phyloP scores from a whole-genome alignment of 2,888 invertebrate species.

The Alitta virens region DNA sequence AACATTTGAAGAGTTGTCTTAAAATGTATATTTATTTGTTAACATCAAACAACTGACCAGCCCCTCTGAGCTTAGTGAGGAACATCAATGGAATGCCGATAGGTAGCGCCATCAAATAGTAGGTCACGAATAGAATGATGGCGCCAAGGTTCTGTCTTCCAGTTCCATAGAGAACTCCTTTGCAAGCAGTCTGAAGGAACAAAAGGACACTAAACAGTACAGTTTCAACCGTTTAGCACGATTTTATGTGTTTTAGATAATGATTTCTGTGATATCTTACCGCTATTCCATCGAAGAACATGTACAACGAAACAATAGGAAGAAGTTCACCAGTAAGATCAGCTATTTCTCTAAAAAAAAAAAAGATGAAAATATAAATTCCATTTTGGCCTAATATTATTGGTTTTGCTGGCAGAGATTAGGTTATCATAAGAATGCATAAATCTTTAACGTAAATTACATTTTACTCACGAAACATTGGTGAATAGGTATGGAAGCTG shows the following conservation, averaged over 20 bases:
- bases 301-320: constrained; percentile 25
- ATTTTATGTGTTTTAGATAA: too few species aligned
- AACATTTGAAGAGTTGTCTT: too few species aligned
- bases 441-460: background rate
- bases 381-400: background rate
- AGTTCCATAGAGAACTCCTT: constrained; percentile 25
- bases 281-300: constrained; percentile 28
- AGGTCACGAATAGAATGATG: constrained; percentile 23
- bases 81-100: constrained; percentile 29
- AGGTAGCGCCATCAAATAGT: constrained; percentile 28
- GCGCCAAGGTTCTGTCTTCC: constrained; percentile 27
- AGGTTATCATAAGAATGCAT: background rate
- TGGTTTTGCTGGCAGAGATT: background rate
- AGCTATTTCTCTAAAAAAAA: constrained; percentile 24
- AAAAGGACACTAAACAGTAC: too few species aligned
- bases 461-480: constrained; percentile 15
- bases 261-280: constrained; percentile 17
- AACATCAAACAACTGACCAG: constrained; percentile 16
- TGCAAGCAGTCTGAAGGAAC: constrained; percentile 9
- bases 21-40: too few species aligned
- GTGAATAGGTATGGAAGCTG: constrained; percentile 26
- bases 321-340: constrained; percentile 24
- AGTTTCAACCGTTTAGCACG: too few species aligned
- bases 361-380: background rate
- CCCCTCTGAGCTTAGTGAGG: constrained; percentile 16